Conservation (phyloP, 2,113 vertebrate genomes). For the Peromyscus maniculatus region DNA sequence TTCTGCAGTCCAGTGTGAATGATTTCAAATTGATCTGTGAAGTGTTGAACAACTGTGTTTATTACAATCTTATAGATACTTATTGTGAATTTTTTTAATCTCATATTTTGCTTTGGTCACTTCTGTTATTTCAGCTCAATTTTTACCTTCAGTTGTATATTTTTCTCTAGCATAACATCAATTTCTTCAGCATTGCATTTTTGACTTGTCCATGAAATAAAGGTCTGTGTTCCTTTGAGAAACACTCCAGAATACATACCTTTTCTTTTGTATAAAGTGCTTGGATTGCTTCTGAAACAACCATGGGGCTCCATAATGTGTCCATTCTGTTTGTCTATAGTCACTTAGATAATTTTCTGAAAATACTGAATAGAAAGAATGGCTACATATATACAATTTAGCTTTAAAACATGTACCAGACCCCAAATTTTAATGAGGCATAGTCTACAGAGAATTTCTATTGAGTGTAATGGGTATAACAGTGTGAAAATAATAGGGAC, state of each 20-base stretch:
- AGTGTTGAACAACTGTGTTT: constrained; percentile 45
- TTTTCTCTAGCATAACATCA: constrained; percentile 59
- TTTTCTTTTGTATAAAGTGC: constrained; percentile 46
- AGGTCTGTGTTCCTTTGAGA: constrained; percentile 15
- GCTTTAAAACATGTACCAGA: constrained; percentile 36
- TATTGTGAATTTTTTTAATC: constrained; percentile 56
- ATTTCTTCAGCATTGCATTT: constrained; percentile 66
- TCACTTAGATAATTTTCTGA: constrained; percentile 43
- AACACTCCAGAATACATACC: not conserved
- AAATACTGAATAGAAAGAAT: constrained; percentile 50
- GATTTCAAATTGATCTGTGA: constrained; percentile 40
- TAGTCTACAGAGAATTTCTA: constrained; percentile 32
- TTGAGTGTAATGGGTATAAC: not conserved
- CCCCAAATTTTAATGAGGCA: constrained; percentile 29
- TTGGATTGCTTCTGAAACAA: constrained; percentile 64
- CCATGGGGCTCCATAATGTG: constrained; percentile 8
- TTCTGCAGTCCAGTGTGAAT: constrained; percentile 38
- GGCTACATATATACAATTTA: constrained; percentile 14
- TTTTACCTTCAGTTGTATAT: not conserved
- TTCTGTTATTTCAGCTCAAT: constrained; percentile 52
- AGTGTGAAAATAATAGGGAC: constrained; percentile 4
- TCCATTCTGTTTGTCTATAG: constrained; percentile 20
- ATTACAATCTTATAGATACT: constrained; percentile 31
- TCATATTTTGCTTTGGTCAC: not conserved
- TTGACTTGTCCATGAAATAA: constrained; percentile 77